A percentile compares a stretch with the other conserved stretches of the same genome.
Conservation (phyloP, 2,888 invertebrate genomes). For the Maniola hyperantus region DNA sequence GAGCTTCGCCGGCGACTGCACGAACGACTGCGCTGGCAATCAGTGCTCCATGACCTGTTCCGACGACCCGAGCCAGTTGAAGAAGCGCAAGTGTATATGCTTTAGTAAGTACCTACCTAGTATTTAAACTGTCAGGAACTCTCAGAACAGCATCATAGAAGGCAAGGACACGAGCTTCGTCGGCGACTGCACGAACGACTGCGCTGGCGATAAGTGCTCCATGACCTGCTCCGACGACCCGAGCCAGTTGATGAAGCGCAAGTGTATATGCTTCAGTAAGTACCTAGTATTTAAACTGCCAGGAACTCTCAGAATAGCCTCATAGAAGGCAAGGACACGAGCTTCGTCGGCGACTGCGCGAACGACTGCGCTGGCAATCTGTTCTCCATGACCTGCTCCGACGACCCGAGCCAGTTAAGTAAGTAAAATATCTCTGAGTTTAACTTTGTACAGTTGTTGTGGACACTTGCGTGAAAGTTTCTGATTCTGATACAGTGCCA, state of each 20-base stretch:
- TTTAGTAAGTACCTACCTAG: constrained; percentile 11
- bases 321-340: constrained; percentile 43
- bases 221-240: constrained; percentile 24
- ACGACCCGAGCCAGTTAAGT: constrained; percentile 2
- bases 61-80: constrained; percentile 13
- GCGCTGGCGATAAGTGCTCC: constrained; percentile 19
- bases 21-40: constrained; percentile 12
- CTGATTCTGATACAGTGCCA: not conserved
- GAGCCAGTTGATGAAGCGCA: constrained; percentile 18
- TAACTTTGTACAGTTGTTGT: too few species aligned
- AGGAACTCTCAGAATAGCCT: constrained; percentile 55
- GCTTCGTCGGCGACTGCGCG: constrained; percentile 8
- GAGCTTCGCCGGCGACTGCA: constrained; percentile 11
- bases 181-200: constrained; percentile 20
- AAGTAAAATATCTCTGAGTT: too few species aligned
- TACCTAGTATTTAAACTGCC: not conserved
- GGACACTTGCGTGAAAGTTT: not conserved
- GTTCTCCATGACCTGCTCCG: constrained; percentile 28
- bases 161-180: constrained; percentile 35
- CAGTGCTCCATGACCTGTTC: constrained; percentile 28
- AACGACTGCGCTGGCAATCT: constrained; percentile 17
- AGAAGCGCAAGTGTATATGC: constrained; percentile 26
- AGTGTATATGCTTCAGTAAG: constrained; percentile 20
- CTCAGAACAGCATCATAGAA: constrained; percentile 52
- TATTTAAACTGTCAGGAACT: constrained; percentile 41